phyloP scores from a whole-genome alignment of 1,140 invertebrate species.

The Drosophila chauvacae region DNA sequence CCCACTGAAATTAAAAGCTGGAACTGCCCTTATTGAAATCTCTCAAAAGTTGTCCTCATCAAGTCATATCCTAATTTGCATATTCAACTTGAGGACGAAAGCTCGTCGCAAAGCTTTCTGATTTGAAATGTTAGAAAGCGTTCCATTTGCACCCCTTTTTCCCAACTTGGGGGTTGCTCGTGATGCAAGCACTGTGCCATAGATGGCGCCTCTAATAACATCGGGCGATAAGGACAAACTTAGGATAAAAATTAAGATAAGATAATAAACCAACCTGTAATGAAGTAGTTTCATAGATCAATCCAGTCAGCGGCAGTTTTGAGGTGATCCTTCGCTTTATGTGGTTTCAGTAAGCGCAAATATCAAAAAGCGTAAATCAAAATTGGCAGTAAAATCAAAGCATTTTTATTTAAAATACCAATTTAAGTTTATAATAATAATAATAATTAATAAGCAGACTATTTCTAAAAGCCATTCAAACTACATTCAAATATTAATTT shows the following conservation, averaged over 20 bases:
- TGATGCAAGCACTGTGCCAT: constrained; percentile 22
- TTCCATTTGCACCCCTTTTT: constrained; percentile 31
- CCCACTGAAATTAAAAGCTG: background rate
- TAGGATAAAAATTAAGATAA: constrained; percentile 9
- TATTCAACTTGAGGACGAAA: constrained; percentile 41
- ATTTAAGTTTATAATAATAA: constrained; percentile 20
- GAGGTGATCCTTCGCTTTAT: background rate
- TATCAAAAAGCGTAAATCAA: constrained; percentile 53
- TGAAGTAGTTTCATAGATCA: background rate
- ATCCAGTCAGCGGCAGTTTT: background rate
- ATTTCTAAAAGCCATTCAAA: constrained; percentile 57
- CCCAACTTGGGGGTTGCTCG: constrained; percentile 26
- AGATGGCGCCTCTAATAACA: constrained; percentile 52
- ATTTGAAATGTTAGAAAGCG: constrained; percentile 78
- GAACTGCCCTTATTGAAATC: constrained; percentile 12
- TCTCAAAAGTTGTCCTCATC: background rate
- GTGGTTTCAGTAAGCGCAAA: constrained; percentile 19
- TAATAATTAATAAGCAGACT: background rate
- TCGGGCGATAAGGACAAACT: background rate
- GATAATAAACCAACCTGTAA: constrained; percentile 33
- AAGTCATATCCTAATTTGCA: constrained; percentile 44
- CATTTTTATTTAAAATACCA: constrained; percentile 61
- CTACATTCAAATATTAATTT: constrained; percentile 39
- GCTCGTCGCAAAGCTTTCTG: constrained; percentile 57
- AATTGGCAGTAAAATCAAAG: constrained; percentile 48